Evolutionary conservation across 2,888 invertebrate genomes (phyloP), one percentile per base, ranked within the genome.

Genomic region (Saturnia japonica): DNA sequence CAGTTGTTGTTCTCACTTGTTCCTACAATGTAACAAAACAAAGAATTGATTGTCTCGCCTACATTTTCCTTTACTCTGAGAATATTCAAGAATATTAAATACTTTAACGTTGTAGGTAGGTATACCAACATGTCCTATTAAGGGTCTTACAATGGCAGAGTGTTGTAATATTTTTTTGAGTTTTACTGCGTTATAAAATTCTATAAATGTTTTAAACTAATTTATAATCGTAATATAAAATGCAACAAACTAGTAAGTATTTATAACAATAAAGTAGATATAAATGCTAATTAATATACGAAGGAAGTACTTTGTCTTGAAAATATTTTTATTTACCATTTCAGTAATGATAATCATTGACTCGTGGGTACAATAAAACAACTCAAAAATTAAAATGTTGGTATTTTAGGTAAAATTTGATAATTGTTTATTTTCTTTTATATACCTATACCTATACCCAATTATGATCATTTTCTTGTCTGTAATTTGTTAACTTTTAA

Each of bases 181-280:
- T 82, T 88, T 87, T 83, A 87, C 76, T 80, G 77, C 82, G 80
- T 80, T 82, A 83, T 88, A 85, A 88, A 85, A 80, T 84, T 78
- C 80, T 82, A 82, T 85, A 82, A 85, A 82, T 81, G 85, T 80
- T 77, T 86, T 76, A 82, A 78, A 80, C 78, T 80, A 85, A 87
- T 86, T 87, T 87, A 86, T 81, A 78, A 19, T 8, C 40, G 81
- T 82, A 75, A 81, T 78, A 80, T 84, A 86, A 82, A 82, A 74
- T 79, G 81, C 82, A 81, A 85, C 80, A 80, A 80, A 77, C 57
- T 28, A 34, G 34, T 34, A 34, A 34, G 34, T 34, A 34, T 2
- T 4, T 51, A 51, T 19, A 16, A 78, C 79, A 78, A 80, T 79
- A 81, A 78, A 74, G 75, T 79, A 74, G 71, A 73, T 71, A 70